phyloP scores from a whole-genome alignment of 64 coral and sea anemone genomes.

The Catalaphyllia jardinei region DNA sequence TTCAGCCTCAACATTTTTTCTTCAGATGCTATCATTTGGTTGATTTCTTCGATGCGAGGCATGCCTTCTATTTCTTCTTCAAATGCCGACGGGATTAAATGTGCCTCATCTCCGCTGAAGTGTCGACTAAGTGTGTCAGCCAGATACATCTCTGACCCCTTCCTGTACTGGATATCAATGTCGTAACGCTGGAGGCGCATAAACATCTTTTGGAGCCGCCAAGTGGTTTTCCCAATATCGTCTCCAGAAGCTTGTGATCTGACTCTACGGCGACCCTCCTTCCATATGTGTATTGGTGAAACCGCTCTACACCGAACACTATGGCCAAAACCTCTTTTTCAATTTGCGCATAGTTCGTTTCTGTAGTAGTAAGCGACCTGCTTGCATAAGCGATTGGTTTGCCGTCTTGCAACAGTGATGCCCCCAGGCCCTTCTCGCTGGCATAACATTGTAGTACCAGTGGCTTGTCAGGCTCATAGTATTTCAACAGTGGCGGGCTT shows the following conservation, averaged over 20 bases:
- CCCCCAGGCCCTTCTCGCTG: neutral
- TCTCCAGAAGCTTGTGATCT: neutral
- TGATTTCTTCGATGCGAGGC: neutral
- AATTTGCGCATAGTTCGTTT: neutral
- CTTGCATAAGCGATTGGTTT: neutral
- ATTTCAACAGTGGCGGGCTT: neutral
- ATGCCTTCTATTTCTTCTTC: slow-evolving; percentile 24
- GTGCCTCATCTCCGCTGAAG: neutral
- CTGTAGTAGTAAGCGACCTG: neutral
- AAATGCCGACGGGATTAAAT: neutral
- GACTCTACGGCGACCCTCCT: neutral
- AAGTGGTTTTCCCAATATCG: neutral
- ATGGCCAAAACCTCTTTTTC: neutral
- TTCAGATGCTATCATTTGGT: neutral
- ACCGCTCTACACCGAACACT: neutral
- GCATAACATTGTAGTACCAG: neutral
- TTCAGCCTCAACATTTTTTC: neutral
- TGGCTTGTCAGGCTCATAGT: neutral
- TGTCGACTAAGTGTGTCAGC: slow-evolving; percentile 12
- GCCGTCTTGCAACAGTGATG: neutral
- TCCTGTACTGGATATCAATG: slow-evolving; percentile 32
- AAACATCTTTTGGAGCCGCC: slow-evolving; percentile 6
- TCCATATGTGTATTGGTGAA: neutral
- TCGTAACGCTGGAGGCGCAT: neutral
- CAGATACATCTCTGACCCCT: neutral